Base-by-base conservation (phyloP, 2,888 invertebrate genomes). In the Melieria picta region DNA sequence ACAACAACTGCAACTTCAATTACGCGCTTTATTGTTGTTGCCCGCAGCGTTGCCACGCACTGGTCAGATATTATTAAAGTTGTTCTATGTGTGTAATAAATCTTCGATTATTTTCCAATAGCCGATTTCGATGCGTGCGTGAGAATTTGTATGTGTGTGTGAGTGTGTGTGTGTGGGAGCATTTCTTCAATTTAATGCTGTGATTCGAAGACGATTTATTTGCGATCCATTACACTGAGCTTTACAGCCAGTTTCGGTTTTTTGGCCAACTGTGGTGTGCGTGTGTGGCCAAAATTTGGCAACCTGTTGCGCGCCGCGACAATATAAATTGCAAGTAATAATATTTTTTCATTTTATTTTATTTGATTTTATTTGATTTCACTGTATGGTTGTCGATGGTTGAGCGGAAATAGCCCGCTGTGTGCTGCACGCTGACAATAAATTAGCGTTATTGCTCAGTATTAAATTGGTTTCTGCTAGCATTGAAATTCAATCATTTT, bases 281-380 rank as follows among this genome's bases (percentile, higher is more conserved):
- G 30, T 30, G 30, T 30, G 30, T 30, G 30, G 30, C 30, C 30
- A 30, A 30, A 30, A 30, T 30, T 30, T 30, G 56, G 30, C 56
- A 56, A 56, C 56, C 30, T 56, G 56, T 56, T 56, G 56, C 13
- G 45, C 52, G 64, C 64, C 52, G 64, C 11, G 50, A 63, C 50
- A 63, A 63, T 50, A 63, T 42, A 63, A 63, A 63, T 10, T 63
- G 5, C 16, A 6, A n/a, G 50, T 43, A 64, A 42, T 64, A 64
- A 52, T n/a, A 52, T 50, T 50, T 50, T 48, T 64, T 5, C 11
- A 30, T 30, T 30, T 30, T 30, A 30, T 30, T 30, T 30, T 1
- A 30, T 30, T 30, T 30, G 30, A 30, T 30, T 30, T 30, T 30
- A 30, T 30, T 30, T 30, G 30, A 30, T 30, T 30, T 9, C 43